Evolutionary conservation across 2,797 vertebrate genomes (phyloP), one percentile per base, ranked within the genome.

Genomic region (Rhinophrynus dorsalis): DNA sequence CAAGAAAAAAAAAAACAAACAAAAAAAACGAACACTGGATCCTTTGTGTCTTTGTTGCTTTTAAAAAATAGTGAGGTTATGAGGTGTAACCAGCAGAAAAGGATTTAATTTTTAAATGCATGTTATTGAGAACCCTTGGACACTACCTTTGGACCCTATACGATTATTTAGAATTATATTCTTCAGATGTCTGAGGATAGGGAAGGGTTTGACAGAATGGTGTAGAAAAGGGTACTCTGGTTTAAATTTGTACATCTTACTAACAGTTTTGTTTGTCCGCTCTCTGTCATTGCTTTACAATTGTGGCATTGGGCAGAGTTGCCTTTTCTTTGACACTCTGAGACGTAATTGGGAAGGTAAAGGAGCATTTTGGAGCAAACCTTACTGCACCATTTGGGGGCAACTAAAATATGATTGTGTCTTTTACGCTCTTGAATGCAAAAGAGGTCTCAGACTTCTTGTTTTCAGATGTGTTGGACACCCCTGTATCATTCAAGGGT

Each of bases 181-280:
- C 15, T 77, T 13, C 24, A 26, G 12, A 78, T 79, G 66, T 71
- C 62, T 78, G 71, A 80, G 77, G 78, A 83, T 81, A 80, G 83
- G 77, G 32, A 54, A 75, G 78, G 79, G 76, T 47, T 76, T 78
- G 77, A 71, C 76, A 37, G 78, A 55, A 42, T 55, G 38, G 76
- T 81, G 80, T 81, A 84, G 79, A 71, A 83, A 70, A 80, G 80
- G 77, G 77, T 70, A 83, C 79, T 81, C 54, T 48, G 84, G 84
- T 78, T 82, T 44, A 75, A 78, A 79, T 76, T 74, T 82, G 89
- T 89, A 90, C 89, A 88, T 90, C 91, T 92, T 91, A 92, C 90
- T 87, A 85, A 87, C 85, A 86, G 89, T 79, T 78, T 79, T 91
- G 84, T 82, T 56, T 58, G 37, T 80, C 90, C 90, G 88, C 89